Conservation (phyloP, 2,113 vertebrate genomes). For the Spermophilus dauricus region DNA sequence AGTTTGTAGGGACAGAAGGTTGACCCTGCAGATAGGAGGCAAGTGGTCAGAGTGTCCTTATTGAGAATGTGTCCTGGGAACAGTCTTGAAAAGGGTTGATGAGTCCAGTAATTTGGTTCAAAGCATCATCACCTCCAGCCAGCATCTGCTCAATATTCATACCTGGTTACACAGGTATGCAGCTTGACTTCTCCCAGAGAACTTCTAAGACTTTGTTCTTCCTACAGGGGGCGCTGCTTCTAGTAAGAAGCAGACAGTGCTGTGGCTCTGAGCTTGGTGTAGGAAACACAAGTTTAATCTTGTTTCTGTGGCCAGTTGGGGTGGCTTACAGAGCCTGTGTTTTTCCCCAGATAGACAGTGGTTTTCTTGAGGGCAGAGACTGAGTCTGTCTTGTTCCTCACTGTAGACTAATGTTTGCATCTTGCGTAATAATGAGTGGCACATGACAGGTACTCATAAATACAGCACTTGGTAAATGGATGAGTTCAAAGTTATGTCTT, state of each 20-base stretch:
- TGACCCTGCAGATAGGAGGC: neutral
- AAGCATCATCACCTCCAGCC: neutral
- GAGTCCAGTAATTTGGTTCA: neutral
- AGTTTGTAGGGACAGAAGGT: neutral
- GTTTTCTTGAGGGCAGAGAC: neutral
- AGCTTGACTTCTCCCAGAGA: neutral
- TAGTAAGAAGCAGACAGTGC: neutral
- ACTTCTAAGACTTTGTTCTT: neutral
- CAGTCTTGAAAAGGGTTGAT: neutral
- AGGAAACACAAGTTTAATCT: constrained; percentile 4
- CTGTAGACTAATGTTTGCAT: neutral
- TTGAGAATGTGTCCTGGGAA: neutral
- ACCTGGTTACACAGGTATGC: neutral
- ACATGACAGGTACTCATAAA: neutral
- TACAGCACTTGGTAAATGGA: constrained; percentile 25
- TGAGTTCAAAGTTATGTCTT: constrained; percentile 16
- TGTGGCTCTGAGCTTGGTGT: neutral
- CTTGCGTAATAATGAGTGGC: neutral
- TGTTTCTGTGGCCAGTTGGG: neutral
- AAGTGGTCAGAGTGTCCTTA: neutral
- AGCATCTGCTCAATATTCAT: neutral
- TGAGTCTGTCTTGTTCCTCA: neutral
- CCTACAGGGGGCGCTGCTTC: neutral
- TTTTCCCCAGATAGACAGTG: neutral
- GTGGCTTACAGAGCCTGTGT: neutral